Evolutionary conservation across 23 tunicate species (phyloP).

Genomic region (Phallusia fumigata): DNA sequence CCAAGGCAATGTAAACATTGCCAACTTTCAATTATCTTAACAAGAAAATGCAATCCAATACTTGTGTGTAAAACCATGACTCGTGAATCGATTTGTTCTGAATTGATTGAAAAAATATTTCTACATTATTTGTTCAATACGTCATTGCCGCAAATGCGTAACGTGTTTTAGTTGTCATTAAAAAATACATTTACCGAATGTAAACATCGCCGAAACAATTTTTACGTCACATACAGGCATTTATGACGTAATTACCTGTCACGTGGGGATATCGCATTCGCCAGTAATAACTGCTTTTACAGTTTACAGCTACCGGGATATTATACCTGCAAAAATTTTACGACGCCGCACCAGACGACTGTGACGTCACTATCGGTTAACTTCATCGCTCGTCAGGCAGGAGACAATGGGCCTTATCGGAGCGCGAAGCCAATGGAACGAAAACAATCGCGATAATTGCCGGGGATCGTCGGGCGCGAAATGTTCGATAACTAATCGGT

Average conservation of each 20-base stretch:
- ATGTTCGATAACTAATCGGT: not conserved
- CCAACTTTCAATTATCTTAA: no score
- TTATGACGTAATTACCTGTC: conserved; percentile 5
- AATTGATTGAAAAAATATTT: no score
- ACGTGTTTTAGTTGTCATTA: no score
- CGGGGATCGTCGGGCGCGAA: not conserved
- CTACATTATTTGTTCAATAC: not conserved
- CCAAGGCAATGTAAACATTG: no score
- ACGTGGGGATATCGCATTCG: not conserved
- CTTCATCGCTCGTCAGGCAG: not conserved
- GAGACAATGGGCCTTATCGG: not conserved
- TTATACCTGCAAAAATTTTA: not conserved
- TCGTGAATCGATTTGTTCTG: no score
- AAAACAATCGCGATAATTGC: not conserved
- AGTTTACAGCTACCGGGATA: conserved; percentile 5
- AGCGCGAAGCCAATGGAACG: not conserved
- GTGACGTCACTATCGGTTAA: conserved; percentile 10
- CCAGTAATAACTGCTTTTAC: not conserved
- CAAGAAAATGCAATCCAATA: no score
- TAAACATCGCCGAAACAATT: not conserved
- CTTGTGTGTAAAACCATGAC: no score
- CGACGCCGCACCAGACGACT: not conserved
- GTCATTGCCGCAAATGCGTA: not conserved
- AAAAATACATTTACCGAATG: not conserved
- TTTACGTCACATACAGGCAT: not conserved